Evolutionary conservation across 2,113 vertebrate genomes (phyloP).

Genomic region (Chloropsis hardwickii): DNA sequence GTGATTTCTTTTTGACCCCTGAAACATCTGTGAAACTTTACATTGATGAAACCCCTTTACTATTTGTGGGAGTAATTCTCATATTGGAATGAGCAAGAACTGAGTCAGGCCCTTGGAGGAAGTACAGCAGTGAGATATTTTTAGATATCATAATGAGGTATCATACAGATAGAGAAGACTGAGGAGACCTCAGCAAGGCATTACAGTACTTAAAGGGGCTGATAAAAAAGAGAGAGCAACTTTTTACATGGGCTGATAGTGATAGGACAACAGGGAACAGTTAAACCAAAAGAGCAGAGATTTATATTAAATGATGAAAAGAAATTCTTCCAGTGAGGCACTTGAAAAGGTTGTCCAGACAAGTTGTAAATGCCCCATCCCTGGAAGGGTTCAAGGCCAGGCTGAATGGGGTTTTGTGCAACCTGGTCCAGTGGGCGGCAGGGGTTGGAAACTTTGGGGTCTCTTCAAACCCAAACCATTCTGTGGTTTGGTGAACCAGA

Average conservation of each 20-base stretch:
- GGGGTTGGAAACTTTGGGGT: not conserved
- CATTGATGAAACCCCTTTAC: not conserved
- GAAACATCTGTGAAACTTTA: not conserved
- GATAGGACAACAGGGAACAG: not conserved
- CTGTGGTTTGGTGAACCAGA: fast-evolving
- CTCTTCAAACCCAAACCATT: not conserved
- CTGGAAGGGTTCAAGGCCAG: not conserved
- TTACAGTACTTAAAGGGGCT: not conserved
- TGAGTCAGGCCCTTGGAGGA: not conserved
- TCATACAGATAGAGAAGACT: not conserved
- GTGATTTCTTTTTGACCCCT: not conserved
- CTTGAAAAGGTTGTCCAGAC: not conserved
- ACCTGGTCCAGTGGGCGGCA: not conserved
- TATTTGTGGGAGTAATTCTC: not conserved
- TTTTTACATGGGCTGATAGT: not conserved
- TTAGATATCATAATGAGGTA: not conserved
- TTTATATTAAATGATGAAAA: not conserved
- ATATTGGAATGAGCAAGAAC: not conserved
- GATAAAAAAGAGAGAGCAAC: not conserved
- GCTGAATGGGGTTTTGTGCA: not conserved
- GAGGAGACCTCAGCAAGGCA: not conserved
- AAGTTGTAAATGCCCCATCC: not conserved
- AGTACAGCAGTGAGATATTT: not conserved
- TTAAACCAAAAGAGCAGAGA: not conserved
- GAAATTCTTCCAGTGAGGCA: not conserved